Percentiles rank a stretch among this genome's conserved stretches.
Conservation (phyloP, 2,888 invertebrate genomes). For the Metopia argyrocephala region DNA sequence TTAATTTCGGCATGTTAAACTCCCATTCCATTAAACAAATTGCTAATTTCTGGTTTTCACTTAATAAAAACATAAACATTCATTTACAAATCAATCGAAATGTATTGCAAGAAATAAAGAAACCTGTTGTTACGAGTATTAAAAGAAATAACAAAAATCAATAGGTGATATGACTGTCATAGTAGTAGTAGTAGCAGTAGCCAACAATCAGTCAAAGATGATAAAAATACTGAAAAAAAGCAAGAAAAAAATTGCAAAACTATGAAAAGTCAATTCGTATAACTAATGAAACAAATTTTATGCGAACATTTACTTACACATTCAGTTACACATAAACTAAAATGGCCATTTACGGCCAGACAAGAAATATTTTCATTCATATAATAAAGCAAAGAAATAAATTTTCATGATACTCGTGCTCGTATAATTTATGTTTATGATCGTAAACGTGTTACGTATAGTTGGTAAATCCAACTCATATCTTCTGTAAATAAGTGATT, state of each 20-base stretch:
- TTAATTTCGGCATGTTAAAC: too few species aligned
- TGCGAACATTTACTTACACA: slow-evolving; percentile 15
- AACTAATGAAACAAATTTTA: slow-evolving; percentile 33
- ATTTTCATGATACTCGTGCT: slow-evolving; percentile 9
- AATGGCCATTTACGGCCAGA: neutral
- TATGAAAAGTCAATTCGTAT: neutral
- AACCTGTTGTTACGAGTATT: too few species aligned
- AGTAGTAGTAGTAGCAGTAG: neutral
- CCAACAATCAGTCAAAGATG: slow-evolving; percentile 8
- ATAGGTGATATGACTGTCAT: neutral
- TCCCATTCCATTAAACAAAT: too few species aligned
- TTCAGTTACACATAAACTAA: neutral
- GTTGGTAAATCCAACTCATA: too few species aligned
- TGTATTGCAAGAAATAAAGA: too few species aligned
- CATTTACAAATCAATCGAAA: too few species aligned
- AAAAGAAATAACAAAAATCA: slow-evolving; percentile 6
- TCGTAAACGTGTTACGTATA: neutral
- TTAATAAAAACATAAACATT: too few species aligned
- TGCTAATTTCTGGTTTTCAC: too few species aligned
- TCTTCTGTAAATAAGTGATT: too few species aligned
- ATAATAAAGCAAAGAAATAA: neutral
- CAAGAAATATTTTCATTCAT: too few species aligned
- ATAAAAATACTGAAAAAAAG: slow-evolving; percentile 13
- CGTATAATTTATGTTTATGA: slow-evolving; percentile 23
- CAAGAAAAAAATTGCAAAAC: slow-evolving; percentile 20